These are phyloP conservation scores for Scalopus aquaticus DNA, from an alignment of 2,113 vertebrate genomes.

Conservation along the genomic window DNA sequence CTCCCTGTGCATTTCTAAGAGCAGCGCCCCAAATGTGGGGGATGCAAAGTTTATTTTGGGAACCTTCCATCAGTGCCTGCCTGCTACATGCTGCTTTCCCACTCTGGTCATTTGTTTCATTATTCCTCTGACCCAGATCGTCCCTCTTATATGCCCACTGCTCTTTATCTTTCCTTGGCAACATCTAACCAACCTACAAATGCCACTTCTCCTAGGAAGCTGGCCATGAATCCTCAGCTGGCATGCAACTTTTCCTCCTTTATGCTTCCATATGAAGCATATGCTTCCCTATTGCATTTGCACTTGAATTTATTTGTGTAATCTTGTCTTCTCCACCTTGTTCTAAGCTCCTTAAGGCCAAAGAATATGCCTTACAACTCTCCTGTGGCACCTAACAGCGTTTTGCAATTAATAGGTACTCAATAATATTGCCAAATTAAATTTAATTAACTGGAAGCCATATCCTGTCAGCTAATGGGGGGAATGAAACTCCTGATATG, in stretches of 20 bases:
- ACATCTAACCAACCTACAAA: not conserved
- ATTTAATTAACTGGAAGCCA: conserved; percentile 57
- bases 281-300: not conserved
- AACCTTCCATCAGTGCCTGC: not conserved
- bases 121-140: not conserved
- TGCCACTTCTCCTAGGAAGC: not conserved
- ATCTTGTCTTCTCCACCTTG: not conserved
- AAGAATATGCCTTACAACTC: not conserved
- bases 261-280: not conserved
- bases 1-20: not conserved
- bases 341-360: not conserved
- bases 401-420: conserved; percentile 45
- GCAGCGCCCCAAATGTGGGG: not conserved
- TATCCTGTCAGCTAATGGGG: conserved; percentile 21
- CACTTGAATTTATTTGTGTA: not conserved
- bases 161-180: not conserved
- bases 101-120: not conserved
- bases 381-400: not conserved
- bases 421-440: conserved; percentile 37
- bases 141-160: not conserved
- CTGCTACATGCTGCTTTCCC: not conserved
- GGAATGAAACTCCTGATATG: conserved; percentile 38
- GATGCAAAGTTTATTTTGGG: not conserved
- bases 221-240: not conserved
- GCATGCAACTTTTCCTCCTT: not conserved